Percentiles rank a stretch among this genome's conserved stretches.
Conservation (phyloP, 2,797 vertebrate species). For the Lacerta bilineata region DNA sequence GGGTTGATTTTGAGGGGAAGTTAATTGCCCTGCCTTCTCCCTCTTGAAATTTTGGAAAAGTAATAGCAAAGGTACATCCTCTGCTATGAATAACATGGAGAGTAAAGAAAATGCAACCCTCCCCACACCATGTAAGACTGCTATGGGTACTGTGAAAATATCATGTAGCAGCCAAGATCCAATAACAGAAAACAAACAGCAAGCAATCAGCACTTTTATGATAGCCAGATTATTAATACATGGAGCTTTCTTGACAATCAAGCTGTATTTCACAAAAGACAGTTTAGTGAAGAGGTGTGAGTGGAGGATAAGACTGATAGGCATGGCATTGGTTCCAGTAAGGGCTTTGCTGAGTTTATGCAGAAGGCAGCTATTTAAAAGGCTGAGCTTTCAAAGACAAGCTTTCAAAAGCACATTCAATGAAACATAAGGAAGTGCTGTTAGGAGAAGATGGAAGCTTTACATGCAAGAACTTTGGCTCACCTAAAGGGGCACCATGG, state of each 20-base stretch:
- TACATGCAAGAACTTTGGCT: not conserved
- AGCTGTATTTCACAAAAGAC: constrained; percentile 41
- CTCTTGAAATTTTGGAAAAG: not conserved
- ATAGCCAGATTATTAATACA: constrained; percentile 40
- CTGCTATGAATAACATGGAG: not conserved
- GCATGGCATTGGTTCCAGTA: constrained; percentile 8
- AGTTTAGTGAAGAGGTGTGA: constrained; percentile 32
- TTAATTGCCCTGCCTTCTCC: not conserved
- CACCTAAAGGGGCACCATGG: not conserved
- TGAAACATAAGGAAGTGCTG: not conserved
- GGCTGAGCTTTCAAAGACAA: not conserved
- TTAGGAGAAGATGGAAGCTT: not conserved
- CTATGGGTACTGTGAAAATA: constrained; percentile 32
- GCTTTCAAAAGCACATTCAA: not conserved
- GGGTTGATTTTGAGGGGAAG: not conserved
- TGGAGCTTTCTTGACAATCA: constrained; percentile 33
- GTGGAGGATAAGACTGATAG: constrained; percentile 16
- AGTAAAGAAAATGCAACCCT: not conserved
- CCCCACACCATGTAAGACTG: not conserved
- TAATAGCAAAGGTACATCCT: not conserved
- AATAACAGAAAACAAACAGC: constrained; percentile 39
- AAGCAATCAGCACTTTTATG: constrained; percentile 42
- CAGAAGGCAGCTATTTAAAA: not conserved
- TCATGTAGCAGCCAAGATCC: constrained; percentile 33
- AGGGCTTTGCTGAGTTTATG: not conserved